A percentile compares a stretch with the other conserved stretches of the same genome.
These are phyloP conservation scores for Drosophila sechellia DNA, from an alignment of 1,140 invertebrate genomes.

Conservation along the genomic window DNA sequence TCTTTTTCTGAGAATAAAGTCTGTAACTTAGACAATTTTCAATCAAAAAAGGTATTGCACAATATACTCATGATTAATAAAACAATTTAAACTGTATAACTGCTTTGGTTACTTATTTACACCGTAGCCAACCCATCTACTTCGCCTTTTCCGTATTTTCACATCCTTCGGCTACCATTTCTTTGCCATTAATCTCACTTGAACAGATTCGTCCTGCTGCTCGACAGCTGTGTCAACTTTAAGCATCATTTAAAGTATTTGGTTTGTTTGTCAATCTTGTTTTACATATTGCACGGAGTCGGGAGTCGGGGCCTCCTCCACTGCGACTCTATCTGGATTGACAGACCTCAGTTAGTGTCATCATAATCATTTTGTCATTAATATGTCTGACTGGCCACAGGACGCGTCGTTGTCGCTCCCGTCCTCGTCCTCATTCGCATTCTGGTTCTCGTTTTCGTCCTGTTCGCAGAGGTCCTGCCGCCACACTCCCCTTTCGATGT, in stretches of 20 bases:
- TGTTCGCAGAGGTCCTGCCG: constrained; percentile 8
- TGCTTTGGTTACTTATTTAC: neutral
- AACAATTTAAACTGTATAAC: neutral
- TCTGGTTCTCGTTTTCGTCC: neutral
- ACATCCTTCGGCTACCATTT: constrained; percentile 17
- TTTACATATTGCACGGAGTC: constrained; percentile 49
- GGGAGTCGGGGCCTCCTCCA: neutral
- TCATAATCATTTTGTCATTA: constrained; percentile 84
- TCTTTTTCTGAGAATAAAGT: too few relatives aligned
- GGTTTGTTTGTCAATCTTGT: constrained; percentile 50
- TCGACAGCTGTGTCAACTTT: constrained; percentile 53
- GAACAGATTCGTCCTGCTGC: constrained; percentile 14
- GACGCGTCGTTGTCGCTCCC: constrained; percentile 46
- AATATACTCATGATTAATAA: neutral
- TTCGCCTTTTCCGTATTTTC: neutral
- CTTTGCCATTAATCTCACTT: constrained; percentile 45
- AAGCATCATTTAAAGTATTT: constrained; percentile 59
- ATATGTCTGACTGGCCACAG: constrained; percentile 80
- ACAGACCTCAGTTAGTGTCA: constrained; percentile 72
- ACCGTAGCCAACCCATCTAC: neutral
- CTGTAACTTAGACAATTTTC: too few relatives aligned
- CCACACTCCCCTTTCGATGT: constrained; percentile 6
- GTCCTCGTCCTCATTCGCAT: constrained; percentile 7
- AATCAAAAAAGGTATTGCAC: neutral
- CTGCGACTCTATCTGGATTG: constrained; percentile 33